These are phyloP conservation scores for Dendrocopos noguchii DNA, from an alignment of 2,113 vertebrate species.

Conservation along the genomic window DNA sequence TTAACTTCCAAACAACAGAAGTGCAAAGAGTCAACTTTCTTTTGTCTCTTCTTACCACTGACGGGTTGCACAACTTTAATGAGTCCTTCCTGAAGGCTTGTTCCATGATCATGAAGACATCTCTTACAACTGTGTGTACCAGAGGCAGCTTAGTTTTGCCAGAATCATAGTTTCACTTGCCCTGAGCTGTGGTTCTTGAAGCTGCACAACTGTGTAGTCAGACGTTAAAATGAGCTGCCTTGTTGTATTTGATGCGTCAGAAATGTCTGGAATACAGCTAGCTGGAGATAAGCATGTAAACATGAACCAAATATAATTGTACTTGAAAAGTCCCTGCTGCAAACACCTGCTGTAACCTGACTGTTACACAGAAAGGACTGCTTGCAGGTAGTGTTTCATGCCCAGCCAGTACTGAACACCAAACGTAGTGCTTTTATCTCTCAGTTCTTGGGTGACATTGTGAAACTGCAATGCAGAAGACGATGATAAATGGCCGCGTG, in stretches of 20 bases:
- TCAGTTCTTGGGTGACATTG: neutral
- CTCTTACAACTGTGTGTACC: neutral
- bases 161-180: fast-evolving
- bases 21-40: neutral
- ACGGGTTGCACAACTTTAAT: neutral
- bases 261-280: neutral
- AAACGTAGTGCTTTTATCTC: neutral
- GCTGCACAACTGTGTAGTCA: neutral
- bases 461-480: neutral
- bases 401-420: neutral
- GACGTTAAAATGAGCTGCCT: neutral
- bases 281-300: fast-evolving
- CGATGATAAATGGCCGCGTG: neutral
- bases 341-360: fast-evolving
- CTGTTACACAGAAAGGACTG: neutral
- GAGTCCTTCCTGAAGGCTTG: neutral
- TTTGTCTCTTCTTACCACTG: neutral
- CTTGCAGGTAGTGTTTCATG: neutral
- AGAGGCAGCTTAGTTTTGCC: neutral
- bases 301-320: neutral
- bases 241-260: fast-evolving
- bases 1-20: neutral
- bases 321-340: neutral
- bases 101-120: fast-evolving
- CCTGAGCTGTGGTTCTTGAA: neutral